Conservation (phyloP, 2,888 invertebrate species). For the Brachynemurus nebulosus region DNA sequence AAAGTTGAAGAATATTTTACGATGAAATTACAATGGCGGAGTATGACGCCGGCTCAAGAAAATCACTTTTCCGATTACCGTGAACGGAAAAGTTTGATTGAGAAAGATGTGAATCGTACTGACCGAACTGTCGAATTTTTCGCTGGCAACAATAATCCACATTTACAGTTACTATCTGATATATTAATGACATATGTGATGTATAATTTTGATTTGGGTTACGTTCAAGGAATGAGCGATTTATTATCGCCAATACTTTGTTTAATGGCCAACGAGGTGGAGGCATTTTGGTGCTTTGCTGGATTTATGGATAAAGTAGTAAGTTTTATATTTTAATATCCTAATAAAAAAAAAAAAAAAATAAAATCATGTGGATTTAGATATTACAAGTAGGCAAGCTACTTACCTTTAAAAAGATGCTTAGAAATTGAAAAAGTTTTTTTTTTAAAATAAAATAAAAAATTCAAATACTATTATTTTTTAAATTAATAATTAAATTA, state of each 20-base stretch:
- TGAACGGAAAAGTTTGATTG: constrained; percentile 86
- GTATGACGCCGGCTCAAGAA: constrained; percentile 78
- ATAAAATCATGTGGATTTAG: no score
- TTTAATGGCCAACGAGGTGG: constrained; percentile 83
- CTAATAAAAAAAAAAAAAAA: no score
- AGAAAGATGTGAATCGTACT: constrained; percentile 94
- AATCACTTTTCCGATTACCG: constrained; percentile 73
- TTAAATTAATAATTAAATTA: no score
- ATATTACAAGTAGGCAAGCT: no score
- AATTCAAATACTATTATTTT: no score
- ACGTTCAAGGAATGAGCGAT: constrained; percentile 97
- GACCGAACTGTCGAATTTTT: constrained; percentile 84
- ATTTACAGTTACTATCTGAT: constrained; percentile 70
- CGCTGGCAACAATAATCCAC: constrained; percentile 86
- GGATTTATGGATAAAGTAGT: constrained; percentile 95
- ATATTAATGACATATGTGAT: constrained; percentile 97
- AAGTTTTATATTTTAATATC: constrained; percentile 35
- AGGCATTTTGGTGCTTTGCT: constrained; percentile 98
- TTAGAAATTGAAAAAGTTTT: no score
- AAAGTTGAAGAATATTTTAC: constrained; percentile 78
- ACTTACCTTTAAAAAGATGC: no score
- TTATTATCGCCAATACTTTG: constrained; percentile 83
- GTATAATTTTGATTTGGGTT: constrained; percentile 97
- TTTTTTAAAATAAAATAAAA: no score
- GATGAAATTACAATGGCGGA: constrained; percentile 96